Evolutionary conservation across 2,113 vertebrate species (phyloP), one percentile per base, ranked within the genome.

Genomic region (Upupa epops): DNA sequence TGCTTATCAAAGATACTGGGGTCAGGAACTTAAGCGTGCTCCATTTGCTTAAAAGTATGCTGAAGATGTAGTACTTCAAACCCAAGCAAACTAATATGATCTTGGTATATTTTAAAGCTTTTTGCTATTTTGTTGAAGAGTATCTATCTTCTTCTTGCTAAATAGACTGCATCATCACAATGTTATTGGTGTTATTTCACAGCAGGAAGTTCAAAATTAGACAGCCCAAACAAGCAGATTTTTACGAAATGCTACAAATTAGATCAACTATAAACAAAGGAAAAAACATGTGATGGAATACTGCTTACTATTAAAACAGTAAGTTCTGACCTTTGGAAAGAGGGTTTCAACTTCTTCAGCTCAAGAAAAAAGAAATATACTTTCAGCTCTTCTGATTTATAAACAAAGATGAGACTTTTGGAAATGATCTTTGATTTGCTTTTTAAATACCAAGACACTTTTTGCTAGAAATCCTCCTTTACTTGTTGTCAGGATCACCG

Each of bases 121-220:
- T 68, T 14, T 40, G 21, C 10, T 65, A 7, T 37, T 89, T 66
- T 58, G 12, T 55, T 65, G 19, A 24, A 60, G 11, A 2, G 22
- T 6, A 20, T 31, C 8, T 34, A 29, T 45, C 5, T 84, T 68
- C 25, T 79, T 28, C 49, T 54, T 79, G 25, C 49, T 58, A 82
- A 59, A 40, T 14, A 48, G 60, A 64, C 14, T 17, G 42, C 48
- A 74, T 20, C 46, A 74, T 31, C 34, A n/a, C 36, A 21, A 19
- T 0, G 3, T 73, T 24, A 72, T 17, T 24, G 4, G 20, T 18
- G 29, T 37, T 51, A 76, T 10, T 1, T 2, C 34, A 32, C 11
- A 65, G 28, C 51, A 59, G 22, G 31, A 79, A 89, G 37, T 29
- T 83, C 1, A 4, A 79, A 8, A 48, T 21, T 55, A 59, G 14